Percentiles rank a stretch among this genome's conserved stretches.
These are phyloP conservation scores for Clitarchus hookeri DNA, from an alignment of 2,888 invertebrate species.

Conservation along the genomic window DNA sequence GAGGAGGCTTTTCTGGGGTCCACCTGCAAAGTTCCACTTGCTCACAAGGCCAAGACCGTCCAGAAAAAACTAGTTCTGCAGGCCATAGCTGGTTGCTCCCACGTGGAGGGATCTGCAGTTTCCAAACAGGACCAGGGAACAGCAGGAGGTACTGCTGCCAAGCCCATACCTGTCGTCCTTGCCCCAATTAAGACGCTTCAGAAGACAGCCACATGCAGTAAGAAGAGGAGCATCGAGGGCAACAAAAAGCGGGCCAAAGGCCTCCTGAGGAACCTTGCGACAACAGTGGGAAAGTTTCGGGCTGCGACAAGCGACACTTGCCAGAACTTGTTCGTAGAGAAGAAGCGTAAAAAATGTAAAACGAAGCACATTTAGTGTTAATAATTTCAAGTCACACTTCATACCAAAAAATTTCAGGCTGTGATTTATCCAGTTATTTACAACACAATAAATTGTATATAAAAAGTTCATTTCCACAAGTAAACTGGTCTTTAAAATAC, in stretches of 20 bases:
- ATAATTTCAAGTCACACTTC: neutral
- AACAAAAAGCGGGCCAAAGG: constrained; percentile 35
- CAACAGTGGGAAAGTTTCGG: constrained; percentile 32
- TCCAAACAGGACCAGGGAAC: constrained; percentile 19
- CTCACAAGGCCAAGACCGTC: neutral
- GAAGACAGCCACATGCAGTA: constrained; percentile 34
- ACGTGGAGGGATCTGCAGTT: neutral
- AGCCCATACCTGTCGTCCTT: constrained; percentile 29
- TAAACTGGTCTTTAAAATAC: neutral
- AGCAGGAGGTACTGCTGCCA: constrained; percentile 31
- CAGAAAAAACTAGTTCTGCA: neutral
- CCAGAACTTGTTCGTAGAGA: constrained; percentile 24
- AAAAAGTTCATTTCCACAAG: neutral
- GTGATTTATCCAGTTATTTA: neutral
- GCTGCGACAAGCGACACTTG: neutral
- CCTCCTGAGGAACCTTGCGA: constrained; percentile 31
- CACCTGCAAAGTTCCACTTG: neutral
- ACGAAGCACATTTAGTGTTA: constrained; percentile 6
- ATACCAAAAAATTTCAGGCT: constrained; percentile 2
- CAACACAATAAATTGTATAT: neutral
- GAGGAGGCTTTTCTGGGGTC: neutral
- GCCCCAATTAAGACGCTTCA: constrained; percentile 32
- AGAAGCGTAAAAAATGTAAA: constrained; percentile 33
- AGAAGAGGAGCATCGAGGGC: constrained; percentile 31
- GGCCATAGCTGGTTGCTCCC: constrained; percentile 18